phyloP scores from a whole-genome alignment of 2,113 vertebrate genomes.

The Morone saxatilis region DNA sequence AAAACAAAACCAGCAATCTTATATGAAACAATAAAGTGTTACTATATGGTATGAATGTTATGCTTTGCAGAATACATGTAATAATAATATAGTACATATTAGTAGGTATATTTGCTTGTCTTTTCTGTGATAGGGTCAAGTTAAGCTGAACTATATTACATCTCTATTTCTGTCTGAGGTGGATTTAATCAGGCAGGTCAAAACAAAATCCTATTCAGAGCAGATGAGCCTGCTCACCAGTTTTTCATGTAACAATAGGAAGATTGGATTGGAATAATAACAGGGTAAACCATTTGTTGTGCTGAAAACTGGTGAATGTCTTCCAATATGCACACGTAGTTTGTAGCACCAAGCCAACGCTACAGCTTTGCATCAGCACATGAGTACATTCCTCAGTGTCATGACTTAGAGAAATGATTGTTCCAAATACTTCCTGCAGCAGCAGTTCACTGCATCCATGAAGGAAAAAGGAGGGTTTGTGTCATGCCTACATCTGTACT shows the following conservation, averaged over 20 bases:
- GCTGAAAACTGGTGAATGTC: background rate
- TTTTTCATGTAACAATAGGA: background rate
- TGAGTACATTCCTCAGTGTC: background rate
- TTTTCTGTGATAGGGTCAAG: background rate
- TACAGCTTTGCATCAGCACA: background rate
- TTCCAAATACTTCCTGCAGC: slow-evolving; percentile 25
- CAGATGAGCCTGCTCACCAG: background rate
- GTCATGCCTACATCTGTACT: slow-evolving; percentile 50
- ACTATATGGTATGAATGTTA: background rate
- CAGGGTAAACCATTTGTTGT: background rate
- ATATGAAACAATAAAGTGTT: background rate
- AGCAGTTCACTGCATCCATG: slow-evolving; percentile 6
- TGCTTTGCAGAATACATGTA: background rate
- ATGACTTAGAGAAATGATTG: slow-evolving; percentile 7
- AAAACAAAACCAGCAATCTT: background rate
- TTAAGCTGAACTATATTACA: background rate
- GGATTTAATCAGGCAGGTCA: background rate
- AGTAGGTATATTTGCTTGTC: no score
- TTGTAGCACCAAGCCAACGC: background rate
- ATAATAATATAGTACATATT: no score
- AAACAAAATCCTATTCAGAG: no score
- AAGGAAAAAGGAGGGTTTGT: slow-evolving; percentile 9
- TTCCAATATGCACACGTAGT: no score
- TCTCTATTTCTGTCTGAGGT: background rate
- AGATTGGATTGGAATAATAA: background rate